A percentile compares a stretch with the other conserved stretches of the same genome.
These are phyloP conservation scores for Drosophila sp. DNA, from an alignment of 1,140 invertebrate genomes.

Conservation along the genomic window DNA sequence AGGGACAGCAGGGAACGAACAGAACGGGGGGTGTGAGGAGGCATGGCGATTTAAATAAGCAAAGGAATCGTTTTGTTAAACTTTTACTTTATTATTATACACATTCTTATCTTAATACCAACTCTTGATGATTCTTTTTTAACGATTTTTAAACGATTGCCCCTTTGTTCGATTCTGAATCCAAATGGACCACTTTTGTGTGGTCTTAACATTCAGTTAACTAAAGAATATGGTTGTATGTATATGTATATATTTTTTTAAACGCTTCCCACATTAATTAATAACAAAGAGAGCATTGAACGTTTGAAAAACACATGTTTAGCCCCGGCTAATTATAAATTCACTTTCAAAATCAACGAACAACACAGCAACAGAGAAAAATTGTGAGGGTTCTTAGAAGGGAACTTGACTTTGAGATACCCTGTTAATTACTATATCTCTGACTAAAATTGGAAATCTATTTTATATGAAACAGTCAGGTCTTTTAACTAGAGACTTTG, in stretches of 20 bases:
- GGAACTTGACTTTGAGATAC: not conserved
- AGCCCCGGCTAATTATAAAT: conserved; percentile 69
- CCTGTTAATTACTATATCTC: not conserved
- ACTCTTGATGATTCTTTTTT: not conserved
- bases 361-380: conserved; percentile 15
- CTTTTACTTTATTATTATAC: conserved; percentile 8
- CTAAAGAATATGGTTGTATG: not conserved
- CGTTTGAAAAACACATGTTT: conserved; percentile 32
- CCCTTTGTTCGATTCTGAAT: conserved; percentile 4
- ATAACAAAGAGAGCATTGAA: conserved; percentile 49
- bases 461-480: too few relatives aligned
- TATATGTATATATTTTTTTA: conserved; percentile 13
- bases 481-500: too few relatives aligned
- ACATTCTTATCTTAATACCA: conserved; percentile 16
- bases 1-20: not conserved
- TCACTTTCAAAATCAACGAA: conserved; percentile 65
- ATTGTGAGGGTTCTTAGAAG: not conserved
- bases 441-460: too few relatives aligned
- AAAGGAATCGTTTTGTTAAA: conserved; percentile 9
- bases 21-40: not conserved
- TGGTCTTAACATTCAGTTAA: conserved; percentile 8
- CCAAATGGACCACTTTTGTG: conserved; percentile 7
- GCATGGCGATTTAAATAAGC: not conserved
- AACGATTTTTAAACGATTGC: conserved; percentile 19
- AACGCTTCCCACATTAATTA: conserved; percentile 75